phyloP scores from a whole-genome alignment of 1,140 invertebrate species.

The Anthonomus grandis region DNA sequence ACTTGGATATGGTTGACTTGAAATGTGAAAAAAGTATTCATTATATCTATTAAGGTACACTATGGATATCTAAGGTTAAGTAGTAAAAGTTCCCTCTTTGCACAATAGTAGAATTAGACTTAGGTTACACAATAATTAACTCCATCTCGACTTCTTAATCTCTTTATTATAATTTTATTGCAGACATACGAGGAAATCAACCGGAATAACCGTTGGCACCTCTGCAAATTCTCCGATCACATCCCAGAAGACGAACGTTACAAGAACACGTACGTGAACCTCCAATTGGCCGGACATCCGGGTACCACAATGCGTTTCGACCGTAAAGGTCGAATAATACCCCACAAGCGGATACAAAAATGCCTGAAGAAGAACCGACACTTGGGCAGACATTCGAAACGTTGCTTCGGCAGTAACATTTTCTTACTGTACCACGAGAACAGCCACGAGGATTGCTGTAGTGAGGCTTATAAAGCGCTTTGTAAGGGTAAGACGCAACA shows the following conservation, averaged over 20 bases:
- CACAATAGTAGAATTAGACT: no score
- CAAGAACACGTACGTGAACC: slow-evolving; percentile 7
- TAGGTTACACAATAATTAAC: no score
- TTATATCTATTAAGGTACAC: no score
- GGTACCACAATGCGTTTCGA: slow-evolving; percentile 16
- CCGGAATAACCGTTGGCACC: slow-evolving; percentile 1
- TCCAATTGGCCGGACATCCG: slow-evolving; percentile 8
- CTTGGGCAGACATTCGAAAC: neutral
- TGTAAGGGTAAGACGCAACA: neutral
- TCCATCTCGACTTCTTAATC: no score
- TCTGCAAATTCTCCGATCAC: slow-evolving; percentile 22
- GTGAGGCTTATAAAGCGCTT: neutral
- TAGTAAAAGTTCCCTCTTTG: no score
- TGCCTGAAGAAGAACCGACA: neutral
- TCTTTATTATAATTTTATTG: slow-evolving; percentile 19
- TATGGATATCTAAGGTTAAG: no score
- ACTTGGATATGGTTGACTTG: no score
- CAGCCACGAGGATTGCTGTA: neutral
- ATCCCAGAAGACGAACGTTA: slow-evolving; percentile 5
- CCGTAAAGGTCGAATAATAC: slow-evolving; percentile 6
- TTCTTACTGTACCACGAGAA: neutral
- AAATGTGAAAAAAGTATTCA: no score
- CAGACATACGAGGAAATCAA: slow-evolving; percentile 22
- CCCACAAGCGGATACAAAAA: slow-evolving; percentile 5
- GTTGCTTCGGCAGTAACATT: neutral